Evolutionary conservation across 92 coral and sea anemone species (phyloP).

Genomic region (Epizoanthus ramosus): DNA sequence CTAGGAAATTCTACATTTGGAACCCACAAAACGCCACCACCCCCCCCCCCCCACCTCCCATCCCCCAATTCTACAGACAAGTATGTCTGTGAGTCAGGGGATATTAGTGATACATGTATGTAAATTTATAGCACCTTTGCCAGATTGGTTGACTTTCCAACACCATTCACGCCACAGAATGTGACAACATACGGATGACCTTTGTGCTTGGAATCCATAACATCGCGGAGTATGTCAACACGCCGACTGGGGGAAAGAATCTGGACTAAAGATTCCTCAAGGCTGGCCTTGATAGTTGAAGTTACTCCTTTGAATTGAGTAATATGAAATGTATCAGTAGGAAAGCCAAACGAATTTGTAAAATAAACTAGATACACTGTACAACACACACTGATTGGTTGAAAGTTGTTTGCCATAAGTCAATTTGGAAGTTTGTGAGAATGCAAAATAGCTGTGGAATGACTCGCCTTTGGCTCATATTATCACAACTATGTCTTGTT

Average conservation of each 20-base stretch:
- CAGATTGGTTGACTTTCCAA: slow-evolving; percentile 94
- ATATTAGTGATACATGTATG: not conserved
- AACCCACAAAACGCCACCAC: too few relatives aligned
- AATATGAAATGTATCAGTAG: not conserved
- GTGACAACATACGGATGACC: slow-evolving; percentile 87
- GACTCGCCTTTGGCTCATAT: too few relatives aligned
- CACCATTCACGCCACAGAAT: slow-evolving; percentile 98
- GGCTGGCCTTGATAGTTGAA: slow-evolving; percentile 91
- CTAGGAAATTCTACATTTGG: too few relatives aligned
- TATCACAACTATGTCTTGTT: too few relatives aligned
- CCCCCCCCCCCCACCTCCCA: too few relatives aligned
- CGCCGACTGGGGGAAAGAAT: slow-evolving; percentile 92
- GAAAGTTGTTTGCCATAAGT: too few relatives aligned
- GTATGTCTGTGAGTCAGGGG: not conserved
- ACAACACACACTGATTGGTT: too few relatives aligned
- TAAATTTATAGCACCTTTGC: slow-evolving; percentile 71
- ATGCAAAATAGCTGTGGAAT: too few relatives aligned
- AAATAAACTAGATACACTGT: too few relatives aligned
- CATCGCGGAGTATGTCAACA: slow-evolving; percentile 95
- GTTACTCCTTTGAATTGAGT: slow-evolving; percentile 67
- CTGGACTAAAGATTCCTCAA: slow-evolving; percentile 95
- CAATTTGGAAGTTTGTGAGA: too few relatives aligned
- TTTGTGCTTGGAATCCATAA: slow-evolving; percentile 86
- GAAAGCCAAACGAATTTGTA: too few relatives aligned
- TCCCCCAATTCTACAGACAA: too few relatives aligned